These are phyloP conservation scores for Steinernema hermaphroditum DNA, from an alignment of 2,888 invertebrate species.

Conservation along the genomic window DNA sequence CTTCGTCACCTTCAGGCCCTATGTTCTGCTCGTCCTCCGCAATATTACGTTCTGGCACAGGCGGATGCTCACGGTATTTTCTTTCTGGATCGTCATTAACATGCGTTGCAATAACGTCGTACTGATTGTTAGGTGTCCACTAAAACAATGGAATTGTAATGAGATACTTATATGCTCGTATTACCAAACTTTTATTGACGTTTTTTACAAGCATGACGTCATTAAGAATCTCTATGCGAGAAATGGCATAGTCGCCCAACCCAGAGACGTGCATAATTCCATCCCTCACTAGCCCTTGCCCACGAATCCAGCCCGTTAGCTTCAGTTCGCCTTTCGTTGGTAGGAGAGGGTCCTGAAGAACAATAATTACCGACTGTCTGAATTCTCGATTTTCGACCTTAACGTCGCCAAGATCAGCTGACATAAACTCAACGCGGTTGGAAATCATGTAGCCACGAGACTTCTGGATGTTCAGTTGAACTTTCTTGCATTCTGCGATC, in stretches of 20 bases:
- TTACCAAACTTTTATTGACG: neutral
- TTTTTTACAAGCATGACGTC: slow-evolving; percentile 64
- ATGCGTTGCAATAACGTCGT: slow-evolving; percentile 37
- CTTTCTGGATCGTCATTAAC: slow-evolving; percentile 58
- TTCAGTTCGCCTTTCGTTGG: slow-evolving; percentile 66
- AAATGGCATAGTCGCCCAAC: slow-evolving; percentile 89
- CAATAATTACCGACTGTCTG: neutral
- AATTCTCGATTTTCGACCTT: too few species aligned
- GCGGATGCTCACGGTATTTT: slow-evolving; percentile 74
- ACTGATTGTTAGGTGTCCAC: neutral
- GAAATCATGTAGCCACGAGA: slow-evolving; percentile 4
- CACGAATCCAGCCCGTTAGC: slow-evolving; percentile 84
- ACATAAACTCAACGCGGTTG: neutral
- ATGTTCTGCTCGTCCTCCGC: too few species aligned
- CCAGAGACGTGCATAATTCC: slow-evolving; percentile 87
- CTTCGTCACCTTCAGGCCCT: slow-evolving; percentile 86
- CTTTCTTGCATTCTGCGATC: slow-evolving; percentile 24
- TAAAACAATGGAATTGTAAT: neutral
- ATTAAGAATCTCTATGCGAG: slow-evolving; percentile 73
- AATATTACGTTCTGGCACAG: slow-evolving; percentile 86
- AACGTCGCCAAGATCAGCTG: too few species aligned
- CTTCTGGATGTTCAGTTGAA: neutral
- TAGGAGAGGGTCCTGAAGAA: slow-evolving; percentile 45
- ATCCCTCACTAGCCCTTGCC: slow-evolving; percentile 82
- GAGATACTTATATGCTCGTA: neutral